Evolutionary conservation across 2,888 invertebrate genomes (phyloP), one percentile per base, ranked within the genome.

Genomic region (Galerucella pusilla): DNA sequence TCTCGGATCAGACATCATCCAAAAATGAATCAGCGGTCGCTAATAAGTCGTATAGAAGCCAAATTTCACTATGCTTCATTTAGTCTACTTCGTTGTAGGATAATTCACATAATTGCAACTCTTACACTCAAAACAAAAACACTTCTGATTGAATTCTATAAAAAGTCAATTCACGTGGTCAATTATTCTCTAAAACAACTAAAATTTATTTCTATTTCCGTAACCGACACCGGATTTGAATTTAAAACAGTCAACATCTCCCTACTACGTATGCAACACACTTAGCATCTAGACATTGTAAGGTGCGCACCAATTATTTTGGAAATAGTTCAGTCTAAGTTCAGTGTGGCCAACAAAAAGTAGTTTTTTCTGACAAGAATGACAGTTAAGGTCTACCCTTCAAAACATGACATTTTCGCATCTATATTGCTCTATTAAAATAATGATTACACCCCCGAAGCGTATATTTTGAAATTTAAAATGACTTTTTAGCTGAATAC

Each of bases 1-100:
- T 74, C 75, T 76, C 73, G 75, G 72, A 77, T 67, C 49, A 74
- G 59, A 68, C 69, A 71, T 65, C 68, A 71, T 54, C 16, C 35
- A 71, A 68, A 75, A 72, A 75, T 72, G 60, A 63, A 68, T 71
- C 60, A 72, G 35, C 68, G 71, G 64, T 71, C 68, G 70, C 42
- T 75, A 65, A 46, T 65, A 71, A 71, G 45, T 59, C 64, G 60
- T 71, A 57, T 65, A 65, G 65, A 57, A 71, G 65, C 65, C 65
- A 71, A 71, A 71, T 59, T 57, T 65, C 25, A 69, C 60, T 61
- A 69, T 61, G 69, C 61, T 61, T 69, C 61, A n/a, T 14, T 25
- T 61, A 69, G 49, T 28, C 28, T 46, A 57, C 57, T 46, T 71
- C 45, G 54, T 52, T 49, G 28, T 52, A 63, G 28, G 10, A 61